Percentiles rank a stretch among this genome's conserved stretches.
phyloP scores from a whole-genome alignment of 2,797 vertebrate species.

The Parauchenoglanis ngamensis region DNA sequence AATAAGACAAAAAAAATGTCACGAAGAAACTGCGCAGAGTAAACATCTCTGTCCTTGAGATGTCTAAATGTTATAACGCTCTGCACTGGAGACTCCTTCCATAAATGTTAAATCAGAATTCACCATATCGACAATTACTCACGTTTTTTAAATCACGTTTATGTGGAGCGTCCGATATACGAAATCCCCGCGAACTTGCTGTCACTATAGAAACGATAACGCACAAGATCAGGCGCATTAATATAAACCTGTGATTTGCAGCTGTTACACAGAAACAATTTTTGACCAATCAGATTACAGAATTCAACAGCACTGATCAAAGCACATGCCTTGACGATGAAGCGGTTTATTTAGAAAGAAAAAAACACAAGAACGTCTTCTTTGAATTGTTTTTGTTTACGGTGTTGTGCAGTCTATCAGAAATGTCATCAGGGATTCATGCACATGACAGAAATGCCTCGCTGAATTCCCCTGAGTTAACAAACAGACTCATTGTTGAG shows the following conservation, averaged over 20 bases:
- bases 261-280: not conserved
- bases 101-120: not conserved
- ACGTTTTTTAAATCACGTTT: not conserved
- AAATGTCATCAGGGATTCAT: conserved; percentile 24
- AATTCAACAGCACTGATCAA: not conserved
- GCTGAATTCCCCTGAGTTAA: conserved; percentile 41
- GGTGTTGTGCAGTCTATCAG: not conserved
- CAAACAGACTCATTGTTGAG: conserved; percentile 47
- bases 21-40: not conserved
- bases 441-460: conserved; percentile 27
- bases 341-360: not conserved
- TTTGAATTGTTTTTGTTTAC: not conserved
- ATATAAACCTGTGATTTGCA: not conserved
- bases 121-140: not conserved
- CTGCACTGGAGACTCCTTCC: not conserved
- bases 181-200: not conserved
- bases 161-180: not conserved
- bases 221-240: not conserved
- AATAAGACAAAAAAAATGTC: not conserved
- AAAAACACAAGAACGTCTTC: not conserved
- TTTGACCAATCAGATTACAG: not conserved
- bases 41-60: not conserved
- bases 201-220: not conserved
- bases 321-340: not conserved
- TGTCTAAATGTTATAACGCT: not conserved